Evolutionary conservation across 2,888 invertebrate species (phyloP), one percentile per base, ranked within the genome.

Genomic region (Epistrophe eligans): DNA sequence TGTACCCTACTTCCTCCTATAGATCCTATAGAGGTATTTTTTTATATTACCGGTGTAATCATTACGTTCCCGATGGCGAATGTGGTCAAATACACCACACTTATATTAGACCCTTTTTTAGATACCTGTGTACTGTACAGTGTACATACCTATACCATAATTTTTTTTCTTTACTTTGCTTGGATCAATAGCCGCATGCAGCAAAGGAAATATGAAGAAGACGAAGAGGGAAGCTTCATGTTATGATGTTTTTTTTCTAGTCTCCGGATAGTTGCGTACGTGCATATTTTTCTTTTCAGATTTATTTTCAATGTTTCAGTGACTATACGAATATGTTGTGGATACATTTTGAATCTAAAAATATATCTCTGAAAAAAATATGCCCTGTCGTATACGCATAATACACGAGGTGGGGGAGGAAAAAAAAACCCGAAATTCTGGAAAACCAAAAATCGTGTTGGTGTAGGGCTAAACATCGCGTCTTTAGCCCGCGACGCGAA

Each of bases 381-480:
- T 52, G 50, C 35, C 10, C 66, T 48, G 35, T 55, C 55, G 28
- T 32, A 38, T 5, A 11, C 17, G 52, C 11, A 24, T 45, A 35
- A 9, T 43, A 45, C 28, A 24, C 28, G 50, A 57, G 38, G 71
- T 32, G 32, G n/a, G 58, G 38, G 35, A 32, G 48, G 48, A 67
- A 45, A 15, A 50, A 70, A 45, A 77, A 77, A 77, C 70, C 40
- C 67, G 77, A 77, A 77, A 70, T 81, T 77, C 80, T 84, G 76
- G 84, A 84, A 72, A 84, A 77, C 80, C 60, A 74, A 84, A 80
- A 80, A 72, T 72, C 66, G 58, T 84, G 80, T 84, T 84, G 84
- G 84, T 80, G 80, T 80, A 84, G 84, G 84, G 80, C 80, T 79
- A 43, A n/a, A 43, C 55, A 70, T 71, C 52, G 67, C 19, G 35